Evolutionary conservation across 1,140 invertebrate genomes (phyloP), one percentile per base, ranked within the genome.

Genomic region (Bombus sylvicola): DNA sequence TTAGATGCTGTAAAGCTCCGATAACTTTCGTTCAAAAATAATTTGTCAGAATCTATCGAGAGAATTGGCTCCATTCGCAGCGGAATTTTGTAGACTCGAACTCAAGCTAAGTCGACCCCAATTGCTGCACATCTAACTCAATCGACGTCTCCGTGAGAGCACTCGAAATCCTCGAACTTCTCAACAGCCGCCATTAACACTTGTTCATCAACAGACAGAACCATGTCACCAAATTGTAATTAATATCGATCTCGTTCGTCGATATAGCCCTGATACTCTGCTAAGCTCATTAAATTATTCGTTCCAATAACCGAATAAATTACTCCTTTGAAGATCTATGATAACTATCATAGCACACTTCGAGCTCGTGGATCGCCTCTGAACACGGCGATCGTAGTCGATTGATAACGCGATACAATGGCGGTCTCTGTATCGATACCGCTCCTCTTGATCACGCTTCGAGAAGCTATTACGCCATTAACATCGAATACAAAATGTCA

Each of bases 401-500:
- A 66, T 68, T 31, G 28, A 66, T 25, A 47, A 53, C 41, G n/a
- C 72, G 28, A 47, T 31, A 47, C 25, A 69, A 64, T 43, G 37
- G 28, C 10, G 28, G 3, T 41, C 28, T 43, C 28, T 28, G 76
- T 88, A 74, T 47, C 64, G 83, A 77, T 66, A 25, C 43, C 34
- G 15, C 31, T 31, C 39, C 64, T 77, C 80, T 77, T 64, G 28
- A 75, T 75, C 78, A 57, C 73, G 47, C 18, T 53, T 53, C 6
- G 34, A 77, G 22, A 25, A 57, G 53, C 39, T 39, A 47, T n/a
- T 41, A 74, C 71, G 69, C 37, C 57, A 62, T 31, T 75, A 68
- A 22, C 34, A 47, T 62, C 69, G 75, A 87, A 85, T 66, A 74
- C 37, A 57, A 89, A 90, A 90, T 89, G 85, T 85, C 89, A 87